Evolutionary conservation across 2,797 vertebrate genomes (phyloP), one percentile per base, ranked within the genome.

Genomic region (Melanogrammus aeglefinus): DNA sequence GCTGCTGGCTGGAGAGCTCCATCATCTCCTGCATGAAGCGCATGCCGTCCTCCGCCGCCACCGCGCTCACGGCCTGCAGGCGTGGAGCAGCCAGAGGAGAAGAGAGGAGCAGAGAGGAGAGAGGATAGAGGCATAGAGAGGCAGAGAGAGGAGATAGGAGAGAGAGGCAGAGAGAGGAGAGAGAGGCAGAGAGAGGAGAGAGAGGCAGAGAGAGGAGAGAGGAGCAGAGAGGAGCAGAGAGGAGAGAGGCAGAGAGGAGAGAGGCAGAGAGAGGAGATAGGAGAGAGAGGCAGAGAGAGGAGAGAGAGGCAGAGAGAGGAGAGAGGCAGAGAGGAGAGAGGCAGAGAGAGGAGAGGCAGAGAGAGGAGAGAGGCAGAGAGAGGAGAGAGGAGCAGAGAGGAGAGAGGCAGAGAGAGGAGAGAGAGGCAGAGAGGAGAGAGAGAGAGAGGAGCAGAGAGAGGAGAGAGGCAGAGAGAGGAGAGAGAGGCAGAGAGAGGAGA

Each of bases 21-120:
- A 99, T 99, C 98, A 99, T 99, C 87, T 99, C 98, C 91, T 99
- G 98, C 98, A 99, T 99, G 93, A 99, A 99, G 41, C 98, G 94
- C 83, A 99, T 92, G 0, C 98, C 98, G 5, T 99, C 98, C 88
- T 99, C 98, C 2, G 98, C 97, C 71, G 98, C 97, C 2, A 98
- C 91, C 0, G 97, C 95, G 79, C 97, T 99, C 79, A 97, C 96
- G 57, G 98, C 98, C 98, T 99, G 77, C 9, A 72, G 24, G 75
- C 47, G 63, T 1, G 36, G 7, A 8, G 5, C 21, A 47, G 44
- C 4, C 44, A 47, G 44, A 57, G 47, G 4, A 2, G 6, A 3
- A 51, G 44, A 47, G 44, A 47, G 47, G 47, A 51, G 47, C n/a
- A 51, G 2, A 51, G 14, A 51, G 14, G 47, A 51, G 14, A 51